Evolutionary conservation across 2,888 invertebrate species (phyloP).

Genomic region (Drymonia ruficornis): DNA sequence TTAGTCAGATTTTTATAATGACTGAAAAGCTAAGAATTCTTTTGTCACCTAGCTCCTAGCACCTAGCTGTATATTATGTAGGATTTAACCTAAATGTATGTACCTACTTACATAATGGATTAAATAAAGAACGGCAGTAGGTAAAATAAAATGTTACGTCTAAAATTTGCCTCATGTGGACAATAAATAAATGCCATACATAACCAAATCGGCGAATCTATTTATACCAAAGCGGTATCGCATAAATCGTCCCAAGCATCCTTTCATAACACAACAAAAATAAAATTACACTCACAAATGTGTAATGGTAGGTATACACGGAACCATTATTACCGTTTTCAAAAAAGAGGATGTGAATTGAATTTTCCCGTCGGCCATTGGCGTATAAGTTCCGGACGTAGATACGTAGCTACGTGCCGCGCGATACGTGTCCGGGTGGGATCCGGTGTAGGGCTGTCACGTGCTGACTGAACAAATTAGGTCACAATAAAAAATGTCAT

Average conservation of each 20-base stretch:
- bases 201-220: background rate
- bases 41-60: no score
- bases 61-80: no score
- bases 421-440: conserved; percentile 4
- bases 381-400: conserved; percentile 5
- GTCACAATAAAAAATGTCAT: no score
- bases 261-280: background rate
- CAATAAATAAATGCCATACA: background rate
- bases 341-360: conserved; percentile 5
- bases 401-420: conserved; percentile 4
- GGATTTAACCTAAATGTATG: no score
- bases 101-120: no score
- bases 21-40: no score
- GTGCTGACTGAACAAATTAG: background rate
- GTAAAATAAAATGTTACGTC: no score
- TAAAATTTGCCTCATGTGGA: background rate
- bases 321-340: conserved; percentile 1
- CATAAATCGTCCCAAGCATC: background rate
- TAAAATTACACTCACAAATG: conserved; percentile 2
- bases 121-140: no score
- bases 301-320: background rate
- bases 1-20: no score
- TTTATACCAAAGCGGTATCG: background rate
- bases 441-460: background rate
- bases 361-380: conserved; percentile 9